A percentile compares a stretch with the other conserved stretches of the same genome.
Evolutionary conservation across 2,888 invertebrate genomes (phyloP).

Genomic region (Hypomecis punctinalis): DNA sequence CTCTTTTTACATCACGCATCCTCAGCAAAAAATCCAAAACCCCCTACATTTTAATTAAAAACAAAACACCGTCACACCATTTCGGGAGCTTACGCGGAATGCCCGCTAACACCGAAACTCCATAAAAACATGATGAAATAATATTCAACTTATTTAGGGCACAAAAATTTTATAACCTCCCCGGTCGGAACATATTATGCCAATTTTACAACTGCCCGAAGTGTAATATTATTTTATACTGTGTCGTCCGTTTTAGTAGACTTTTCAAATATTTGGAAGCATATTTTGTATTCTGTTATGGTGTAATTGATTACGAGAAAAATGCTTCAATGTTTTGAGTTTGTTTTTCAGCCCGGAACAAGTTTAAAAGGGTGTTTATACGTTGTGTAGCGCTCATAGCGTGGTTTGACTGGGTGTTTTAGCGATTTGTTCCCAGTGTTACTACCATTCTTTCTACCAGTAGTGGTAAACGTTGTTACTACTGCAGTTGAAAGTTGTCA

Average conservation of each 20-base stretch:
- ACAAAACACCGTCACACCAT: constrained; percentile 4
- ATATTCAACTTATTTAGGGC: constrained; percentile 53
- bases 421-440: no score
- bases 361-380: no score
- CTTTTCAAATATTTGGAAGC: constrained; percentile 48
- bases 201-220: constrained; percentile 61
- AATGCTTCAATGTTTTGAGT: no score
- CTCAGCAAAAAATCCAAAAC: no score
- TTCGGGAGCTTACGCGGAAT: constrained; percentile 18
- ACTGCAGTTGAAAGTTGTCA: no score
- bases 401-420: no score
- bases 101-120: constrained; percentile 25
- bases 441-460: no score
- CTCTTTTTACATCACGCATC: no score
- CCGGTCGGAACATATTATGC: constrained; percentile 58
- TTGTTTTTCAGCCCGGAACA: no score
- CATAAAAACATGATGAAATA: constrained; percentile 51
- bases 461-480: no score
- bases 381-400: no score
- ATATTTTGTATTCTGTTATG: constrained; percentile 33
- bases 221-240: constrained; percentile 60
- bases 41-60: constrained; percentile 14
- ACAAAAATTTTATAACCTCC: constrained; percentile 56
- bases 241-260: constrained; percentile 58
- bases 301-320: not conserved